Evolutionary conservation across 1,140 invertebrate genomes (phyloP).

Genomic region (Drosophila kohkoa): DNA sequence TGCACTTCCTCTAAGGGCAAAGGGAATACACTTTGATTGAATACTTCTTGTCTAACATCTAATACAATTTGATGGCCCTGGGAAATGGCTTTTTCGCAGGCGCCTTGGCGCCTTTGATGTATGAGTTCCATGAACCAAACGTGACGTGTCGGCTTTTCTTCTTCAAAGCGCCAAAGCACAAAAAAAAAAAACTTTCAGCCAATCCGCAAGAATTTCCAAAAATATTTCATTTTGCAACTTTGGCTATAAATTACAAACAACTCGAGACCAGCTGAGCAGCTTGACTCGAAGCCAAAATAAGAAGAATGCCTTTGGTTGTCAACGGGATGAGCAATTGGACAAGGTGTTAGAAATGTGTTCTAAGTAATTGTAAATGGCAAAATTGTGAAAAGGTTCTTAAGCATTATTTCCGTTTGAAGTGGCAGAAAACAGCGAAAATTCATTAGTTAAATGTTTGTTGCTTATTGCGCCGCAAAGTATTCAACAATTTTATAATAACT

Average conservation of each 20-base stretch:
- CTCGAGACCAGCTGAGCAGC: slow-evolving; percentile 16
- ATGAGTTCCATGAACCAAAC: slow-evolving; percentile 15
- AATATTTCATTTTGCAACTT: slow-evolving; percentile 25
- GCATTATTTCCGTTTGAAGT: slow-evolving; percentile 44
- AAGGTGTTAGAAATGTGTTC: slow-evolving; percentile 34
- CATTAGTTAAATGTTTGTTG: slow-evolving; percentile 53
- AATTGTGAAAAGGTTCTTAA: slow-evolving; percentile 18
- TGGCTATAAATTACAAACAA: slow-evolving; percentile 7
- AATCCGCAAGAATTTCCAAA: slow-evolving; percentile 13
- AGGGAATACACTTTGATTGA: slow-evolving; percentile 29
- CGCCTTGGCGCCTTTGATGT: slow-evolving; percentile 26
- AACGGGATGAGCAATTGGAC: slow-evolving; percentile 33
- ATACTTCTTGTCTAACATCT: slow-evolving; percentile 26
- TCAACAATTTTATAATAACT: slow-evolving; percentile 12
- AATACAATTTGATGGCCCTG: slow-evolving; percentile 19
- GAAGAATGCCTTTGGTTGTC: slow-evolving; percentile 14
- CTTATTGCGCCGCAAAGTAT: slow-evolving; percentile 10
- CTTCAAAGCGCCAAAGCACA: background rate
- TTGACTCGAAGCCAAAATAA: background rate
- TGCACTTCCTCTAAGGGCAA: background rate
- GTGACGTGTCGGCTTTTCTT: slow-evolving; percentile 7
- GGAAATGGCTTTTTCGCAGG: background rate
- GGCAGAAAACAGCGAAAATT: slow-evolving; percentile 24
- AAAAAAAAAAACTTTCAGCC: background rate
- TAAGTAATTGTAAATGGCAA: slow-evolving; percentile 49